Conservation (phyloP, 2,797 vertebrate genomes). For the Sciurus vulgaris region DNA sequence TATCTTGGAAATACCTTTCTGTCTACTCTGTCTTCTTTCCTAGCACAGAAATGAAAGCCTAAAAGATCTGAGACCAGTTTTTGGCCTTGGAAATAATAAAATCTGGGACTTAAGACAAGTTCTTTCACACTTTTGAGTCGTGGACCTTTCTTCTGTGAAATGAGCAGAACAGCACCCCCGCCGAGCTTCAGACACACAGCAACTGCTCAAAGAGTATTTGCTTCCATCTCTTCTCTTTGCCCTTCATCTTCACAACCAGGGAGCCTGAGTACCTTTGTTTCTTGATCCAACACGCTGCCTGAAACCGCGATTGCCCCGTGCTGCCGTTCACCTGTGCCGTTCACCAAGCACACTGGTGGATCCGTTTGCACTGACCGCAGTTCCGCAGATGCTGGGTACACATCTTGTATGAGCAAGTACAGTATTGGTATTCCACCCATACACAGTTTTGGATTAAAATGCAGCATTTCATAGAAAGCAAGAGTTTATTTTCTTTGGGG, state of each 20-base stretch:
- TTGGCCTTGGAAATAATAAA: background rate
- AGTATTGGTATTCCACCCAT: background rate
- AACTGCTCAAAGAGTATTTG: background rate
- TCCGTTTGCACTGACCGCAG: background rate
- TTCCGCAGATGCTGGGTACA: accelerated
- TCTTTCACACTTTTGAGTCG: background rate
- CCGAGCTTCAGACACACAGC: background rate
- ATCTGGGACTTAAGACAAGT: background rate
- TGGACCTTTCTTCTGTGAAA: background rate
- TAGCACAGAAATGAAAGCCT: background rate
- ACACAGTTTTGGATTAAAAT: slow-evolving; percentile 4
- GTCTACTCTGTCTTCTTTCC: background rate
- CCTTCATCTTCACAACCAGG: background rate
- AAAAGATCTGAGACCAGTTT: background rate
- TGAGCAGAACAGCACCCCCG: accelerated
- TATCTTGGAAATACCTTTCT: background rate
- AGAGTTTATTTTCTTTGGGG: slow-evolving; percentile 14
- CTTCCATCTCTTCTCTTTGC: background rate
- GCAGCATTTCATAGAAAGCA: background rate
- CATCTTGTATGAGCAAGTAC: background rate
- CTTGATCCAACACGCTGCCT: background rate
- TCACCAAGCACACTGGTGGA: background rate
- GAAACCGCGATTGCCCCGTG: accelerated
- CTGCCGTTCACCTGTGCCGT: background rate
- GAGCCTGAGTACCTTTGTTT: background rate